Conservation (phyloP, 2,888 invertebrate species). For the Malachius bipustulatus region DNA sequence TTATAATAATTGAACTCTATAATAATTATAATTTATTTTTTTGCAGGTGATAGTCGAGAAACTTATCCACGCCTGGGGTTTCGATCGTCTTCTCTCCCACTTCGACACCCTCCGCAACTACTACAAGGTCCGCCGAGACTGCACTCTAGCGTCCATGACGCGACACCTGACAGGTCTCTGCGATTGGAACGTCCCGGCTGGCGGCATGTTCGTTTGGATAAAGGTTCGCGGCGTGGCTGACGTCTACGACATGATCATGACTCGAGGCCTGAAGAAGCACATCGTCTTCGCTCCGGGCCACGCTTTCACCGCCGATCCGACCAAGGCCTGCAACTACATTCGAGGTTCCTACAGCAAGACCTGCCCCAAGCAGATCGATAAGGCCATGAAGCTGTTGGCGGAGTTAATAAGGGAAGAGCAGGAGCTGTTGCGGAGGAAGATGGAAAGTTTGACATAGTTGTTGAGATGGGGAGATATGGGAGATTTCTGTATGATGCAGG, state of each 20-base stretch:
- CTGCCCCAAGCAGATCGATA: conserved; percentile 50
- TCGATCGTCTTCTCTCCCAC: conserved; percentile 48
- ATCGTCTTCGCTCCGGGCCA: conserved; percentile 64
- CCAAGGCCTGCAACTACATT: conserved; percentile 51
- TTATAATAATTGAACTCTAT: too few species aligned
- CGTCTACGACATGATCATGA: conserved; percentile 60
- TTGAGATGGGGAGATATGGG: conserved; percentile 8
- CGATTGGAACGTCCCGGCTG: conserved; percentile 53
- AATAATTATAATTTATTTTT: conserved; percentile 11
- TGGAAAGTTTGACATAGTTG: conserved; percentile 31
- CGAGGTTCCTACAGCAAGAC: conserved; percentile 62
- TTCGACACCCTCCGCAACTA: conserved; percentile 45
- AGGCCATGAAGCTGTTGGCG: conserved; percentile 47
- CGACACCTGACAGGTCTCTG: conserved; percentile 49
- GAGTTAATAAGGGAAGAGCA: conserved; percentile 50
- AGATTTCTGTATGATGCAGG: too few species aligned
- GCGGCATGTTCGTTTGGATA: conserved; percentile 73
- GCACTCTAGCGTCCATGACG: conserved; percentile 46
- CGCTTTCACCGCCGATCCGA: conserved; percentile 53
- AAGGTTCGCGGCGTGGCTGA: conserved; percentile 54
- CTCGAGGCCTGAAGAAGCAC: conserved; percentile 53
- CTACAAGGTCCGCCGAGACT: conserved; percentile 51
- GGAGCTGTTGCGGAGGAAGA: conserved; percentile 32
- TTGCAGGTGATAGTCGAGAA: conserved; percentile 45
- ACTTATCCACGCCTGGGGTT: conserved; percentile 47